Percentiles rank a stretch among this genome's conserved stretches.
These are phyloP conservation scores for Hemitrygon akajei DNA, from an alignment of 2,797 vertebrate genomes.

Conservation along the genomic window DNA sequence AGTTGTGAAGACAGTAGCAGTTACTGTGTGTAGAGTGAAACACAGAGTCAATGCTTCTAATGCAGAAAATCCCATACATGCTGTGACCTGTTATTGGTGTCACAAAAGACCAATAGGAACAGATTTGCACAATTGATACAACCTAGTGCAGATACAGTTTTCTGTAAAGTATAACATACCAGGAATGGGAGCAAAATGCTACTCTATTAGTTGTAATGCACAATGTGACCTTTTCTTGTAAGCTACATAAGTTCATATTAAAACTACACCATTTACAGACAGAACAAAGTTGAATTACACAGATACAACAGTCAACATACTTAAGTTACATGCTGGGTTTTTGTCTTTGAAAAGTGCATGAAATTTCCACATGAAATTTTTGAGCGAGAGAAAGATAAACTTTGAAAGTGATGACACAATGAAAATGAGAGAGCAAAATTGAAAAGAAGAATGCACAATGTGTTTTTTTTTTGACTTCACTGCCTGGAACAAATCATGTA, in stretches of 20 bases:
- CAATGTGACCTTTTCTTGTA: constrained; percentile 45
- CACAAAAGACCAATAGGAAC: constrained; percentile 48
- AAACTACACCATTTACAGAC: constrained; percentile 83
- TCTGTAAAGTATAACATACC: constrained; percentile 36
- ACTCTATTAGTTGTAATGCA: constrained; percentile 25
- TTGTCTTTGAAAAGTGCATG: constrained; percentile 37
- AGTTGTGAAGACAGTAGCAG: constrained; percentile 34
- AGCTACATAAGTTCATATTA: constrained; percentile 71
- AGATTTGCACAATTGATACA: constrained; percentile 63
- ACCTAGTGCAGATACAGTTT: constrained; percentile 55
- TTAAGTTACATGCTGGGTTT: constrained; percentile 92
- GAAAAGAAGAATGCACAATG: not conserved
- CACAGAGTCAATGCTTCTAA: constrained; percentile 33
- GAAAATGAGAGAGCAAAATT: not conserved
- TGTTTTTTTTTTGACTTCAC: constrained; percentile 30
- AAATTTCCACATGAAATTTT: constrained; percentile 7
- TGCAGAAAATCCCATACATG: constrained; percentile 55
- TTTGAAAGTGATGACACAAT: not conserved
- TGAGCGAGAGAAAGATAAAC: not conserved
- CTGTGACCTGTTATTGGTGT: constrained; percentile 47
- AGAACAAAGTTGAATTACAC: constrained; percentile 78
- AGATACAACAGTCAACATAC: constrained; percentile 86
- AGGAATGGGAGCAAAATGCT: constrained; percentile 19
- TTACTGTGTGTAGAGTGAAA: constrained; percentile 34
- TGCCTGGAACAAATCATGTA: constrained; percentile 40